These are phyloP conservation scores for Diuraphis noxia DNA, from an alignment of 1,140 invertebrate species.

Conservation along the genomic window DNA sequence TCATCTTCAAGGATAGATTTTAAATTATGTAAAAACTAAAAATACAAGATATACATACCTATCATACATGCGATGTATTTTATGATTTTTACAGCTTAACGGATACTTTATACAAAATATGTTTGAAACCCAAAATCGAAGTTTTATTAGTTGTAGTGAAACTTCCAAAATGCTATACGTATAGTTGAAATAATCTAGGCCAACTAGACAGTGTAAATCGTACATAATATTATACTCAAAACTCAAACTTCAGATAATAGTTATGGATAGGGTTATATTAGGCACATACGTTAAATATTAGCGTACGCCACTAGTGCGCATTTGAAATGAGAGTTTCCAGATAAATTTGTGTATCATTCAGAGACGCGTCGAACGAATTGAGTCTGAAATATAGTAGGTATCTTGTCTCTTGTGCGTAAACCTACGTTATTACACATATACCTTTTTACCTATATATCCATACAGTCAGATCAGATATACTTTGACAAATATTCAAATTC, in stretches of 20 bases:
- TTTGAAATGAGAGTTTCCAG: neutral
- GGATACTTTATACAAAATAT: neutral
- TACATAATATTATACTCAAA: neutral
- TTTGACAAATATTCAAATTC: conserved; percentile 28
- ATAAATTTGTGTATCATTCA: neutral
- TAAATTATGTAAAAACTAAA: neutral
- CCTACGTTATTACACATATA: neutral
- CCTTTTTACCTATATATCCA: neutral
- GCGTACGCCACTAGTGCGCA: neutral
- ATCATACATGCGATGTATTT: neutral
- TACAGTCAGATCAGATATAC: neutral
- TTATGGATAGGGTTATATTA: neutral
- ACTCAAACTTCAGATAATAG: neutral
- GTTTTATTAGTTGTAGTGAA: neutral
- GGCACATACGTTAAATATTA: neutral
- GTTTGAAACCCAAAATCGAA: neutral
- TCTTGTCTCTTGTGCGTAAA: neutral
- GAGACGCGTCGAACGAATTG: neutral
- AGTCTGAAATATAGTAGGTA: neutral
- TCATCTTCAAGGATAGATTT: neutral
- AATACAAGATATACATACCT: neutral
- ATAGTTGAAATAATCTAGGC: neutral
- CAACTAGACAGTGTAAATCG: neutral
- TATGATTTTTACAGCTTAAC: neutral
- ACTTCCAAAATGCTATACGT: neutral